Base-by-base conservation (phyloP, 2,113 vertebrate species). In the Oophaga pumilio region DNA sequence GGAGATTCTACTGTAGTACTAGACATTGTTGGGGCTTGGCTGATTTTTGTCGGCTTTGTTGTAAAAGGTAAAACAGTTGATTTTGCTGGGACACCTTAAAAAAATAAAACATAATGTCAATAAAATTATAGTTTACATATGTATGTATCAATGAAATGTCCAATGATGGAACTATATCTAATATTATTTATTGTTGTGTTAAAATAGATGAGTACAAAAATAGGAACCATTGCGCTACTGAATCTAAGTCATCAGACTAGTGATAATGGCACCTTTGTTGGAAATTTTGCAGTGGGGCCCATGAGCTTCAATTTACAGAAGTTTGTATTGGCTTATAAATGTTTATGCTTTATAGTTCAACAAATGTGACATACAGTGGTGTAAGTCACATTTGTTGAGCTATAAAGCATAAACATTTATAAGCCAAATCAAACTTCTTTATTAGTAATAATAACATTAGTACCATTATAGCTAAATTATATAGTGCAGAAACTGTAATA, bases 31-130 rank as follows among this genome's bases (percentile, higher is more conserved):
- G 68, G 2, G 8, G 90, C 85, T 84, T 90, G 83, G 12, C 89
- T 87, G 64, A 79, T 85, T 71, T 52, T 87, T 52, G 18, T 89
- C 89, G 88, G 89, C 66, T 92, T 89, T 57, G 93, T 95, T 43
- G 92, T 94, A 91, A 0, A 85, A 91, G 91, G 92, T 93, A 92
- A 77, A 86, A 93, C 93, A 81, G 91, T 95, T 64, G 96, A 92
- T 26, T 94, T 93, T 87, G 97, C 90, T 59, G 91, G 93, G 82
- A 96, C 91, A 49, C 96, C 96, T 96, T 87, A 68, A 90, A 91
- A 33, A 74, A 74, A 24, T 14, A 24, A 60, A 59, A 80, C 15
- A n/a, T n/a, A 56, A 9, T 7, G 7, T 78, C 53, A 57, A 18
- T 57, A 57, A 57, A 50, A 85, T 88, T 73, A 81, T 85, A 60